Conservation (phyloP, 2,888 invertebrate genomes). For the Stenichneumon culpator region DNA sequence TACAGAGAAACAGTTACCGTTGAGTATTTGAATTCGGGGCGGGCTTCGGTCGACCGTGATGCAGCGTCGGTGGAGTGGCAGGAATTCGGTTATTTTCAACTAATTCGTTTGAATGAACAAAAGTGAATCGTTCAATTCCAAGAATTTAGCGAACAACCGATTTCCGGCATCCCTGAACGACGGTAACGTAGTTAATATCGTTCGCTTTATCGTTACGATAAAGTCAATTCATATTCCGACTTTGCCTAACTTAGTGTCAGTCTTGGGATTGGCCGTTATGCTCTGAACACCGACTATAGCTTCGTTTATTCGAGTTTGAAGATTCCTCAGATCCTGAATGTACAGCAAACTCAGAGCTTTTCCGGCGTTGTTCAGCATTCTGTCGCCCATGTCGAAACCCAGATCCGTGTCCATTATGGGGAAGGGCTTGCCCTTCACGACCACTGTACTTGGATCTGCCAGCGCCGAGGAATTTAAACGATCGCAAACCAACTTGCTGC, state of each 20-base stretch:
- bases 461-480: slow-evolving; percentile 88
- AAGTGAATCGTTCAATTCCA: background rate
- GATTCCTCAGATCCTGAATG: slow-evolving; percentile 92
- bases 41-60: background rate
- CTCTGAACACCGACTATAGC: slow-evolving; percentile 96
- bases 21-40: slow-evolving; percentile 39
- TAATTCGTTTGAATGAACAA: background rate
- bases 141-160: background rate
- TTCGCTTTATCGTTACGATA: background rate
- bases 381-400: slow-evolving; percentile 89
- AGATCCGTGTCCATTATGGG: slow-evolving; percentile 90
- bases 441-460: slow-evolving; percentile 86
- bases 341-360: slow-evolving; percentile 93
- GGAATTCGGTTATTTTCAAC: background rate
- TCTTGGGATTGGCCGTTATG: slow-evolving; percentile 98
- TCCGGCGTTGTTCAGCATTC: slow-evolving; percentile 89
- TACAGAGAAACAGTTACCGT: slow-evolving; percentile 1
- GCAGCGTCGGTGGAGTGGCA: background rate
- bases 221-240: slow-evolving; percentile 89
- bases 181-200: background rate
- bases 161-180: too few species aligned
- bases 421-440: slow-evolving; percentile 89
- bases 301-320: slow-evolving; percentile 98
- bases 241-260: slow-evolving; percentile 97
- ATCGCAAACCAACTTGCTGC: slow-evolving; percentile 88